These are phyloP conservation scores for Conops quadrifasciatus DNA, from an alignment of 2,888 invertebrate species.

Conservation along the genomic window DNA sequence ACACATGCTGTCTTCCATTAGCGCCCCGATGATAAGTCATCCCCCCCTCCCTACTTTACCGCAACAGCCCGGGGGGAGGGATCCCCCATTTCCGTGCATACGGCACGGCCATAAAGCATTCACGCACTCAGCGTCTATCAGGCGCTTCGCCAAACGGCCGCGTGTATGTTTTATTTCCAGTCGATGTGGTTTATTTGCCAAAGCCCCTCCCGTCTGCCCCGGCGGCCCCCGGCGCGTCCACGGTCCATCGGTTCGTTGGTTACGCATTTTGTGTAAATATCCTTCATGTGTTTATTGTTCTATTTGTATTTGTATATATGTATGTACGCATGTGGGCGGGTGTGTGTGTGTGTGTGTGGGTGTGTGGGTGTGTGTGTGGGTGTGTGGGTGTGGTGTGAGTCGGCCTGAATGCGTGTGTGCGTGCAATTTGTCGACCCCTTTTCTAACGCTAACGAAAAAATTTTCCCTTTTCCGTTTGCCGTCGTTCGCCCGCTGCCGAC, in stretches of 20 bases:
- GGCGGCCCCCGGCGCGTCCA: not conserved
- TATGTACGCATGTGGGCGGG: not conserved
- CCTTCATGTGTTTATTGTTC: conserved; percentile 20
- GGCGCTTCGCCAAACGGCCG: not conserved
- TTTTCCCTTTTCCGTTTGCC: conserved; percentile 9
- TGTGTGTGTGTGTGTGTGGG: not conserved
- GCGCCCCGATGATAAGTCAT: not conserved
- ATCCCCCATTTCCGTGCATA: too few species aligned
- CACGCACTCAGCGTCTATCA: not conserved
- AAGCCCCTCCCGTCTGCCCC: not conserved
- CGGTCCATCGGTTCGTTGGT: conserved; percentile 1
- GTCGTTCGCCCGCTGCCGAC: too few species aligned
- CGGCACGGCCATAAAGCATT: too few species aligned
- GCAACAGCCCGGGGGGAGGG: too few species aligned
- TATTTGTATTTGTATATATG: conserved; percentile 1
- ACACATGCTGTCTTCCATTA: conserved; percentile 32
- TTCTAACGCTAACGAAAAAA: conserved; percentile 31
- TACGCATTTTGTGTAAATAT: conserved; percentile 34
- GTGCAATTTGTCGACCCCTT: conserved; percentile 28
- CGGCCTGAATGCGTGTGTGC: conserved; percentile 9
- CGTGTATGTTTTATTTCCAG: conserved; percentile 1
- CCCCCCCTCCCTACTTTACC: too few species aligned
- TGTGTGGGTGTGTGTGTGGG: conserved; percentile 3
- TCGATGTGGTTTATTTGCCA: conserved; percentile 3
- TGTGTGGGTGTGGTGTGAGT: too few species aligned